Evolutionary conservation across 2,888 invertebrate species (phyloP), one percentile per base, ranked within the genome.

Genomic region (Chloroclystis v-ata): DNA sequence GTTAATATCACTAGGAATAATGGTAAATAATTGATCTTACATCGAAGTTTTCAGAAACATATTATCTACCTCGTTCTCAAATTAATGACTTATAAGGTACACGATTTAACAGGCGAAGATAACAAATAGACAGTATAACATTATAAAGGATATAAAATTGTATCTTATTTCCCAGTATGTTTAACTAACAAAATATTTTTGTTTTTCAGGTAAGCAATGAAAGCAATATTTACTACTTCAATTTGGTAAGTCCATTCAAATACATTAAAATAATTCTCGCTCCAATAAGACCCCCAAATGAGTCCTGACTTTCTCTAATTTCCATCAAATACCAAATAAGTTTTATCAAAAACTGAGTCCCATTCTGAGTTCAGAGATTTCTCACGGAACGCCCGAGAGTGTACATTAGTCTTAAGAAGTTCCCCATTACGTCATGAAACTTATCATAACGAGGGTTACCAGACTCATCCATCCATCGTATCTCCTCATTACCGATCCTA

Each of bases 401-500:
- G 13, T 33, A 33, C 41, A 42, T 33, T 32, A 41, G 13, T 13
- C 30, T 24, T 8, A 40, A 33, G 35, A 39, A 48, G 41, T 45
- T 26, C 30, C 42, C 33, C 38, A 49, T 52, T 30, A 45, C 48
- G 43, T 46, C 49, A 49, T 49, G 25, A 33, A 39, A 24, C 30
- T 52, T 51, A 54, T 57, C 52, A 53, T 66, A 70, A 70, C 60
- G 66, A 62, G 65, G 65, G 60, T 68, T 64, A 65, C 60, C 70
- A 69, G 67, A 57, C 69, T 59, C 73, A 70, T 77, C 71, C 63
- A 70, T 78, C 74, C 69, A 70, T 77, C 70, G 65, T 72, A 72
- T 71, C 71, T 61, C 47, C 78, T 77, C 74, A 78, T 78, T 78
- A 76, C 69, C 57, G 59, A 69, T 71, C 67, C 60, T 72, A 75